A percentile compares a stretch with the other conserved stretches of the same genome.
These are phyloP conservation scores for Disparrhopalites patrizii DNA, from an alignment of 2,888 invertebrate species.

Conservation along the genomic window DNA sequence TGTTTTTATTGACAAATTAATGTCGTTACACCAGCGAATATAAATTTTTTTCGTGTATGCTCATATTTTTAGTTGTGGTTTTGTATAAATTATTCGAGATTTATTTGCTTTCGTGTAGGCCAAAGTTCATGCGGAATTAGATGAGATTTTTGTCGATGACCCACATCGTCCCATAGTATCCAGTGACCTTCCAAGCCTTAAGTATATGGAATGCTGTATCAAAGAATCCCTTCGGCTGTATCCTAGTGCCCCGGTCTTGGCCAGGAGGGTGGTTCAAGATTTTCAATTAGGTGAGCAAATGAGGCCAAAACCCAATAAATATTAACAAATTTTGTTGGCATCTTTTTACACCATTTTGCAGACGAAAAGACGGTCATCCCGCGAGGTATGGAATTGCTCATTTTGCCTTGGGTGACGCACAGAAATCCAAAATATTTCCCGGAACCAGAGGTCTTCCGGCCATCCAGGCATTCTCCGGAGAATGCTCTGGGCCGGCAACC, in stretches of 20 bases:
- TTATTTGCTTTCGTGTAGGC: not conserved
- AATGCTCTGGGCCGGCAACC: constrained; percentile 6
- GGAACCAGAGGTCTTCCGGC: constrained; percentile 10
- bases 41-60: too few relatives aligned
- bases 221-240: constrained; percentile 52
- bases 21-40: too few relatives aligned
- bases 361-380: constrained; percentile 7
- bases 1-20: too few relatives aligned
- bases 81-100: too few relatives aligned
- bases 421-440: constrained; percentile 13
- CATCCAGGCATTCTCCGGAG: constrained; percentile 6
- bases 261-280: constrained; percentile 49
- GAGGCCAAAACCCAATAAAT: too few relatives aligned
- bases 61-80: too few relatives aligned
- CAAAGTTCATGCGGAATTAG: constrained; percentile 55
- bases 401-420: constrained; percentile 9
- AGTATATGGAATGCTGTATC: constrained; percentile 52
- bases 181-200: constrained; percentile 52
- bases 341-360: not conserved
- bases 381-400: not conserved
- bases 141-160: constrained; percentile 53
- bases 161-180: constrained; percentile 52
- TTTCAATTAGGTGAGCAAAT: constrained; percentile 45
- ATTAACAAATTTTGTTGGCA: not conserved
- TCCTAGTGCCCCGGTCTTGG: constrained; percentile 52